Evolutionary conservation across 2,888 invertebrate species (phyloP).

Genomic region (Fragum whitleyi): DNA sequence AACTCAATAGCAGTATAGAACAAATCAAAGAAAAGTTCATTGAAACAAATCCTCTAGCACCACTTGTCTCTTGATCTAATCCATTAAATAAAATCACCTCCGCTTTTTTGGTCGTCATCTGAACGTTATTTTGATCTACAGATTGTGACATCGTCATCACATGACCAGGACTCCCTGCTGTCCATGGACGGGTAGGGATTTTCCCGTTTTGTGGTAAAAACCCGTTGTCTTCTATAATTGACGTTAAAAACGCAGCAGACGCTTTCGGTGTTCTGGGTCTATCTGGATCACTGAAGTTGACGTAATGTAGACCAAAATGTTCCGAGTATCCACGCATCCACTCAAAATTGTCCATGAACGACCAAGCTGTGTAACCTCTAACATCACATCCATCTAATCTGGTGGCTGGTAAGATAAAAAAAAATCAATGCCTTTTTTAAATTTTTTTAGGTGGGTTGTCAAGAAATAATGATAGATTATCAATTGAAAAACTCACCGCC

Average conservation of each 20-base stretch:
- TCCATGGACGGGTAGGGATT: not conserved
- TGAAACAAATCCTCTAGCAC: not conserved
- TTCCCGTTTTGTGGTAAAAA: conserved; percentile 32
- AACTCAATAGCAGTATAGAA: not conserved
- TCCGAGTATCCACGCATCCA: conserved; percentile 91
- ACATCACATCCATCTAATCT: conserved; percentile 80
- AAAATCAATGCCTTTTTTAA: not conserved
- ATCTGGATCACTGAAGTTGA: conserved; percentile 89
- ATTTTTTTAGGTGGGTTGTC: not conserved
- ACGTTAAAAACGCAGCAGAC: conserved; percentile 85
- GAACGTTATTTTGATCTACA: not conserved
- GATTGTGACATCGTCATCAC: not conserved
- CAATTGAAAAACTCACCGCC: too few relatives aligned
- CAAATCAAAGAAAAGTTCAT: not conserved
- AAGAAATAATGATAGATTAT: too few relatives aligned
- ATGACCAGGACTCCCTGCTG: not conserved
- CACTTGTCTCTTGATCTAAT: not conserved
- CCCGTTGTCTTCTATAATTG: conserved; percentile 64
- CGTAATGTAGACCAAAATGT: conserved; percentile 89
- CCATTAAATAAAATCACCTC: conserved; percentile 6
- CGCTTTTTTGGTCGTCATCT: not conserved
- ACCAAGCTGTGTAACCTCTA: conserved; percentile 91
- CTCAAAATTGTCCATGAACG: conserved; percentile 92
- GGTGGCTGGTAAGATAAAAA: conserved; percentile 52
- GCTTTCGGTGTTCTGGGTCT: conserved; percentile 89